Base-by-base conservation (phyloP, 2,113 vertebrate species). In the Hemiprocne comata region DNA sequence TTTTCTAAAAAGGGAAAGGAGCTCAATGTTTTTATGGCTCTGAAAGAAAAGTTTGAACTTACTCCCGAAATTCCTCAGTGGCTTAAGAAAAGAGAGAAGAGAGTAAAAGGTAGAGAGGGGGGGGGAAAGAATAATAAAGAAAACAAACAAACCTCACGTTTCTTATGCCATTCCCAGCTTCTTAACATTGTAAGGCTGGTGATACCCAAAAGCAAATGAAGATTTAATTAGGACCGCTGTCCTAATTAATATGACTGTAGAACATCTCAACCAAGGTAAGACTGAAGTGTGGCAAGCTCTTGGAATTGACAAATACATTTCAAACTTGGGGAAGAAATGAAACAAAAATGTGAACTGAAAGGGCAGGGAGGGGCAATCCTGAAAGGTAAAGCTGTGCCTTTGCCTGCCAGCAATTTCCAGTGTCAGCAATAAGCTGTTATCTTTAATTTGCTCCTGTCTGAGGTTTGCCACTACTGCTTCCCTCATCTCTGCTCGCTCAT, bases 31-130 rank as follows among this genome's bases (percentile, higher is more conserved):
- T 92, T 94, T 95, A 96, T 65, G 79, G 78, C 95, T 90, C 71
- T 42, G 77, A 66, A 88, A 60, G 58, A 72, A 53, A 91, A 94
- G 92, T 75, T 95, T 76, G 87, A 96, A 85, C 92, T 87, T 64
- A 94, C 89, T 85, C 71, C 67, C 5, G 58, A 96, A 96, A 97
- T 95, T 96, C 95, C 94, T 90, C 92, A 87, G 57, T 71, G 85
- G 55, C 79, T 92, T 93, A 84, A 86, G 93, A 93, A 95, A 89
- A 78, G 38, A 85, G 26, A 67, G 80, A 78, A 46, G 26, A 82
- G 60, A 91, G 75, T 75, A 64, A 91, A 95, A 69, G 44, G 40
- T 33, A 28, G 21, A 28, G 21, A 9, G 8, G 16, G 21, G 19
- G 18, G 31, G 8, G 10, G 24, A 80, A 60, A 46, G 66, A 77